Evolutionary conservation across 2,888 invertebrate genomes (phyloP).

Genomic region (Latrodectus elegans): DNA sequence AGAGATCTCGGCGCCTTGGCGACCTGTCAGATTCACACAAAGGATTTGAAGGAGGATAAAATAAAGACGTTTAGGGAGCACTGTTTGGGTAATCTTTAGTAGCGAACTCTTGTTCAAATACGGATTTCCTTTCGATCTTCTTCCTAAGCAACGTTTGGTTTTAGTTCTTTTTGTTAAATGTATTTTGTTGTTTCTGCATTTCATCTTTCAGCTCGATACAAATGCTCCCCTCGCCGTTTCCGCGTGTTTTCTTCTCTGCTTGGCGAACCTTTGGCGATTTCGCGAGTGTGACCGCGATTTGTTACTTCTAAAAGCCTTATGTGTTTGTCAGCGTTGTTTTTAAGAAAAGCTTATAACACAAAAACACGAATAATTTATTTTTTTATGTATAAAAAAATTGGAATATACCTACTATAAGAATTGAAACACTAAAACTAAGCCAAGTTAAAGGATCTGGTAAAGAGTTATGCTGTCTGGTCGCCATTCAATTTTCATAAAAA

Average conservation of each 20-base stretch:
- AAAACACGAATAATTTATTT: no score
- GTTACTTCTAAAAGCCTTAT: no score
- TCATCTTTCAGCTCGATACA: background rate
- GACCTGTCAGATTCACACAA: constrained; percentile 56
- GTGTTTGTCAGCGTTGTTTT: no score
- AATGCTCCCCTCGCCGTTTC: background rate
- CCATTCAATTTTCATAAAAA: no score
- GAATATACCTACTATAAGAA: no score
- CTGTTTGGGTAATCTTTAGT: constrained; percentile 55
- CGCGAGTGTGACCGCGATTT: background rate
- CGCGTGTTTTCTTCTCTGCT: background rate
- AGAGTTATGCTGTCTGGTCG: no score
- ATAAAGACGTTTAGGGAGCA: constrained; percentile 15
- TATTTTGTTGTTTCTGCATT: constrained; percentile 15
- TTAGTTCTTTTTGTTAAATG: constrained; percentile 27
- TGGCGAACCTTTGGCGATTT: background rate
- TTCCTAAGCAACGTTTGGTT: constrained; percentile 22
- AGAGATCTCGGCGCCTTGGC: background rate
- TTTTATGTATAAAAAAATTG: no score
- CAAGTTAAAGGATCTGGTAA: no score
- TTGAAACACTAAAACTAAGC: no score
- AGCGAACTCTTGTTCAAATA: constrained; percentile 62
- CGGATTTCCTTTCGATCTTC: constrained; percentile 64
- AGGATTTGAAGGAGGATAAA: constrained; percentile 29
- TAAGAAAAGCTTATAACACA: no score